Evolutionary conservation across 2,113 vertebrate genomes (phyloP), one percentile per base, ranked within the genome.

Genomic region (Macheiramphus alcinus): DNA sequence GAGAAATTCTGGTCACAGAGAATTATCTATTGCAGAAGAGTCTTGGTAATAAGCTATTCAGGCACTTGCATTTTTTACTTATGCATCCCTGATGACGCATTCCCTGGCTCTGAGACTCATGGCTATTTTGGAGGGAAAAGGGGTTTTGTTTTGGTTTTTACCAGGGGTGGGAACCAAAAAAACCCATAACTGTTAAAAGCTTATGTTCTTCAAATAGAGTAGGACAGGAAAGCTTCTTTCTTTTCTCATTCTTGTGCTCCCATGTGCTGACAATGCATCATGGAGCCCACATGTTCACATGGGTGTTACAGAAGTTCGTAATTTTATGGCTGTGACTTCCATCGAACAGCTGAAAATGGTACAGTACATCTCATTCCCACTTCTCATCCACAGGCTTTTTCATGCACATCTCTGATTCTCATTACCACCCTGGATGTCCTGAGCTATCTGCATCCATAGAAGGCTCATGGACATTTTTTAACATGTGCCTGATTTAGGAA

Each of bases 111-210:
- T 25, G 10, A 83, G 22, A 62, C 18, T 80, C 31, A 34, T 17
- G 20, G 58, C 12, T 86, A 3, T 65, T 94, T 82, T 76, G 31
- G 31, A 82, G 16, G 5, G 4, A 26, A 75, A 65, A 48, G 7
- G 3, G 7, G 3, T 0, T 71, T 70, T 67, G 13, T 9, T 52
- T 47, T n/a, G 5, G 0, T 43, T 63, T 94, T 91, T 34, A 42
- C 1, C 0, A 17, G 16, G 1, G 0, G 1, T 70, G 17, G 29
- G 29, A 82, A 67, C 8, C 2, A 48, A 70, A 74, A 70, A 47
- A 59, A 7, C 0, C 9, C 22, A 47, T 4, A 65, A 36, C 10
- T 8, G 5, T 29, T 71, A 42, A 56, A 74, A 74, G 8, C 4
- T 80, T 59, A 9, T 59, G 12, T 43, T 88, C 13, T 56, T 76